Evolutionary conservation across 2,888 invertebrate genomes (phyloP).

Genomic region (Barypeithes pellucidus): DNA sequence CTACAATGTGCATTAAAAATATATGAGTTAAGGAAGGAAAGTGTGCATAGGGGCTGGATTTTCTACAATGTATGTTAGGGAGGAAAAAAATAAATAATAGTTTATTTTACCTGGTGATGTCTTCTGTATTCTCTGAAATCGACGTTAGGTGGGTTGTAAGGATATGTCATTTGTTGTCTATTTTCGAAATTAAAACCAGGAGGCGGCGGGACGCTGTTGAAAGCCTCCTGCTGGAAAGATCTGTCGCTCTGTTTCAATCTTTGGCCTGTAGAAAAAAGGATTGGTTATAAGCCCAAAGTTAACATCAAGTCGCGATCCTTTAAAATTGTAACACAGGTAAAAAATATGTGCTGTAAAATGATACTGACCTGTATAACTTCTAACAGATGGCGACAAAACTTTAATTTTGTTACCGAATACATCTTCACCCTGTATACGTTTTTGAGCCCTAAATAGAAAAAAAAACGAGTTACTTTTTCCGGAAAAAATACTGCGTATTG

Average conservation of each 20-base stretch:
- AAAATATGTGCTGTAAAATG: too few species aligned
- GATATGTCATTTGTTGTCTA: constrained; percentile 48
- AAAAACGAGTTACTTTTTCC: too few species aligned
- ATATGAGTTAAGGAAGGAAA: constrained; percentile 29
- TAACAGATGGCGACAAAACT: constrained; percentile 66
- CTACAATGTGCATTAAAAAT: too few species aligned
- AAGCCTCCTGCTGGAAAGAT: constrained; percentile 38
- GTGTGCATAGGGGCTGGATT: constrained; percentile 17
- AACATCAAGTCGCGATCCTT: not conserved
- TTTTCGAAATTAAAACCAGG: constrained; percentile 54
- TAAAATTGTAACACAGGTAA: not conserved
- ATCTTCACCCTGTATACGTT: constrained; percentile 89
- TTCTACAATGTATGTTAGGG: not conserved
- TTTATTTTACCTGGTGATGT: constrained; percentile 49
- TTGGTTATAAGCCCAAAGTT: not conserved
- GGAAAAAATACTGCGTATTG: too few species aligned
- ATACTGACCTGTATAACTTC: constrained; percentile 60
- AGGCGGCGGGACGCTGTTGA: constrained; percentile 49
- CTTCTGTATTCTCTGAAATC: constrained; percentile 44
- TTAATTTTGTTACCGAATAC: constrained; percentile 84
- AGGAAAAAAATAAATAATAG: not conserved
- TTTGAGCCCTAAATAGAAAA: constrained; percentile 78
- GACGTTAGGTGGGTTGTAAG: constrained; percentile 42
- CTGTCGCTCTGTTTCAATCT: constrained; percentile 55
- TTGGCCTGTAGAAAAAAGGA: constrained; percentile 51